Evolutionary conservation across 2,888 invertebrate genomes (phyloP).

Genomic region (Lochmaea crataegi): DNA sequence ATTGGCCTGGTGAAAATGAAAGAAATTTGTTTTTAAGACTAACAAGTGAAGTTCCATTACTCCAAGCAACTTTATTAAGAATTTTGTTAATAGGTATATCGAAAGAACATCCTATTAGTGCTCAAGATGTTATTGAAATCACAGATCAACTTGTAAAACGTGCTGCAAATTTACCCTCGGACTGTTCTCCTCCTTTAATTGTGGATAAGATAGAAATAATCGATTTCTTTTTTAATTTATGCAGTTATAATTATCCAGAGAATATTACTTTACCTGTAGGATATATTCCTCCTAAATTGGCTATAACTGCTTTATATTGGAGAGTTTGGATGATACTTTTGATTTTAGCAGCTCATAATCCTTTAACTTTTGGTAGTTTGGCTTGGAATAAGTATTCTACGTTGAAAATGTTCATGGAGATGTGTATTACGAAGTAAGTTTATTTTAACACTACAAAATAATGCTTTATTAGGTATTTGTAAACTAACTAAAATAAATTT

Average conservation of each 20-base stretch:
- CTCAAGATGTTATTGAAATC: constrained; percentile 87
- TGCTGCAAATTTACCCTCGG: constrained; percentile 81
- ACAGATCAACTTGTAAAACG: constrained; percentile 86
- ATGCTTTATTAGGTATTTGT: too few relatives aligned
- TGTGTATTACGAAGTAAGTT: constrained; percentile 91
- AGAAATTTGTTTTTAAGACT: constrained; percentile 66
- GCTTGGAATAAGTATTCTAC: constrained; percentile 94
- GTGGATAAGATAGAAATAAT: constrained; percentile 87
- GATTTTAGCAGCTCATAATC: constrained; percentile 93
- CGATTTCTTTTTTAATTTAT: constrained; percentile 89
- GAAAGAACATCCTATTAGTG: constrained; percentile 82
- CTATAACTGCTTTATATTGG: constrained; percentile 94
- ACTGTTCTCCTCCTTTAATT: constrained; percentile 78
- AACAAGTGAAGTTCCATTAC: constrained; percentile 88
- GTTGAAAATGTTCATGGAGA: constrained; percentile 90
- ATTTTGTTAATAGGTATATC: constrained; percentile 82
- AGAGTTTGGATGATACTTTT: constrained; percentile 91
- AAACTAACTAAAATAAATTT: too few relatives aligned
- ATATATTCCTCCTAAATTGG: constrained; percentile 85
- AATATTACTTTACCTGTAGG: constrained; percentile 89
- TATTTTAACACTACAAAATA: neutral
- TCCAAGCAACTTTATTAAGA: constrained; percentile 85
- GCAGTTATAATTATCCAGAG: constrained; percentile 92
- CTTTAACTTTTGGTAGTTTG: constrained; percentile 83
- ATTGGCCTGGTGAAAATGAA: constrained; percentile 74